Base-by-base conservation (phyloP, 2,113 vertebrate genomes). In the Ibidorhyncha struthersii region DNA sequence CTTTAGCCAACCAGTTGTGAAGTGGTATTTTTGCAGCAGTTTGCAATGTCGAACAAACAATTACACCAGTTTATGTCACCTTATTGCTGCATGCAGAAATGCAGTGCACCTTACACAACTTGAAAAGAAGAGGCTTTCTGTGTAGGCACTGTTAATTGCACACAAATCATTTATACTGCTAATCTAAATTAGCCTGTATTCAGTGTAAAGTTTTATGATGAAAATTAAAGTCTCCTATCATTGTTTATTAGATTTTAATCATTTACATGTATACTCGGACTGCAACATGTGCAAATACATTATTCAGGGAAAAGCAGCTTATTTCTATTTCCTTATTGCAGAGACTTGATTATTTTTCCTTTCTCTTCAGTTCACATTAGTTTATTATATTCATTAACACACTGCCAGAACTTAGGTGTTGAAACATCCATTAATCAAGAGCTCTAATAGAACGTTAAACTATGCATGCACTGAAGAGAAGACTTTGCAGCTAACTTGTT, bases 241-340 rank as follows among this genome's bases (percentile, higher is more conserved):
- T 76, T 89, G 29, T 14, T 55, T 89, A 86, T 95, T 91, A 81
- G 82, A 83, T 82, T 94, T 95, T 90, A 96, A 89, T 95, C 40
- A 91, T 95, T 94, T 91, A 70, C 26, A 17, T 52, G 20, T 58
- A 70, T 80, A 86, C 9, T 43, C 1, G 4, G 49, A 88, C 23
- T 61, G 49, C 8, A 88, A 16, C 13, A 76, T 83, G 36, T 90
- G 17, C 58, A 79, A 80, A 93, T 38, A 40, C 1, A 69, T 90
- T 94, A 88, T 86, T 91, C 45, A 84, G n/a, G 21, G 19, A 69
- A 94, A 95, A 96, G 20, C 11, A 66, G 25, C 34, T 94, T 85
- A 63, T 93, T 94, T 86, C 29, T 77, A 5, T 78, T 76, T 84
- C 59, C 34, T 94, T 3, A 72, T 93, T 94, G 89, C 26, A 78